Conservation (phyloP, 2,113 vertebrate genomes). For the Onychostoma macrolepis region DNA sequence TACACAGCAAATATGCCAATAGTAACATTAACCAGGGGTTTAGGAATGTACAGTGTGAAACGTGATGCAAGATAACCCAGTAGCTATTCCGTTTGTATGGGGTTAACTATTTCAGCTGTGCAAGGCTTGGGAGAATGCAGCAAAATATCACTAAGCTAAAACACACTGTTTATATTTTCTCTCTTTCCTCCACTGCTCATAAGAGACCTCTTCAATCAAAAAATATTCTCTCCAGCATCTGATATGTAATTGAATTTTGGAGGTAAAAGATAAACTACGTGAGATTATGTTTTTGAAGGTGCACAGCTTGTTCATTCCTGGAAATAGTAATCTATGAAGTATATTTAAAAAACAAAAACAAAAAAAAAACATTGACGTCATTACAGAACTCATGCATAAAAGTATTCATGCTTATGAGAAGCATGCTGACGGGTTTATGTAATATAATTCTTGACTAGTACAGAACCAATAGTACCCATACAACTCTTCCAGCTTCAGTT, state of each 20-base stretch:
- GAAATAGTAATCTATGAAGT: background rate
- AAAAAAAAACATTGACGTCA: background rate
- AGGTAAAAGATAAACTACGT: slow-evolving; percentile 8
- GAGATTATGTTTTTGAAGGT: background rate
- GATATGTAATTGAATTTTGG: background rate
- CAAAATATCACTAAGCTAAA: background rate
- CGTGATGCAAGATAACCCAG: background rate
- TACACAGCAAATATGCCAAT: too few species aligned
- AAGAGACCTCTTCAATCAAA: slow-evolving; percentile 11
- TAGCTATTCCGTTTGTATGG: background rate
- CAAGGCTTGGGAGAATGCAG: background rate
- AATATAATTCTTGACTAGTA: slow-evolving; percentile 23
- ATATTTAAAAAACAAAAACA: too few species aligned
- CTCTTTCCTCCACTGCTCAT: slow-evolving; percentile 1
- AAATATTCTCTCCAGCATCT: slow-evolving; percentile 26
- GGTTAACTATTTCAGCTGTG: background rate
- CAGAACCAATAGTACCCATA: slow-evolving; percentile 16
- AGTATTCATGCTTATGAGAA: background rate
- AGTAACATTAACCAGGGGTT: too few species aligned
- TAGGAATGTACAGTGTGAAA: background rate
- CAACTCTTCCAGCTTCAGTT: slow-evolving; percentile 19
- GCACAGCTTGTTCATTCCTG: background rate
- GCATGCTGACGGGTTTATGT: background rate
- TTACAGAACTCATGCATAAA: background rate
- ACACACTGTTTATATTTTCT: background rate